Percentiles rank a stretch among this genome's conserved stretches.
These are phyloP conservation scores for Synanthedon tipuliformis DNA, from an alignment of 2,888 invertebrate species.

Conservation along the genomic window DNA sequence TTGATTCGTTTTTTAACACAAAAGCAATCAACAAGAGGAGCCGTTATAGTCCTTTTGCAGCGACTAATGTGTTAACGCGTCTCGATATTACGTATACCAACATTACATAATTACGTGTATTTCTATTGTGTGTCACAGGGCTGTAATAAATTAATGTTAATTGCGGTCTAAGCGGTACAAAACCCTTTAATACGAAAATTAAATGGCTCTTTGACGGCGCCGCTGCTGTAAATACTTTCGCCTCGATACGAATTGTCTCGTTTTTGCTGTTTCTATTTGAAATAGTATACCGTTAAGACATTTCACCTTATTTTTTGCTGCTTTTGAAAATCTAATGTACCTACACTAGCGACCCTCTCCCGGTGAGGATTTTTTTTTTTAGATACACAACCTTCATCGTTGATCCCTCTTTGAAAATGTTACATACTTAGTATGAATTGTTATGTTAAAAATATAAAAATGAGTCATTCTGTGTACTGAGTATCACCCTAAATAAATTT, in stretches of 20 bases:
- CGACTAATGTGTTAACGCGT: not conserved
- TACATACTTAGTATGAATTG: no score
- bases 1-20: no score
- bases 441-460: no score
- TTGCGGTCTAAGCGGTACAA: constrained; percentile 1
- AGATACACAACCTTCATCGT: no score
- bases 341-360: no score
- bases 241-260: not conserved
- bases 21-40: no score
- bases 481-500: constrained; percentile 1
- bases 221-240: not conserved
- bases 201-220: constrained; percentile 4
- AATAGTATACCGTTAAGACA: no score
- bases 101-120: not conserved
- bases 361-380: no score
- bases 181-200: constrained; percentile 3
- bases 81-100: not conserved
- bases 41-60: no score
- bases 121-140: not conserved
- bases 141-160: not conserved
- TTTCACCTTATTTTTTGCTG: no score
- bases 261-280: not conserved
- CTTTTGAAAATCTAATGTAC: no score
- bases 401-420: no score
- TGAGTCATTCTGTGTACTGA: not conserved